Conservation (phyloP, 2,888 invertebrate species). For the Ophraella communa region DNA sequence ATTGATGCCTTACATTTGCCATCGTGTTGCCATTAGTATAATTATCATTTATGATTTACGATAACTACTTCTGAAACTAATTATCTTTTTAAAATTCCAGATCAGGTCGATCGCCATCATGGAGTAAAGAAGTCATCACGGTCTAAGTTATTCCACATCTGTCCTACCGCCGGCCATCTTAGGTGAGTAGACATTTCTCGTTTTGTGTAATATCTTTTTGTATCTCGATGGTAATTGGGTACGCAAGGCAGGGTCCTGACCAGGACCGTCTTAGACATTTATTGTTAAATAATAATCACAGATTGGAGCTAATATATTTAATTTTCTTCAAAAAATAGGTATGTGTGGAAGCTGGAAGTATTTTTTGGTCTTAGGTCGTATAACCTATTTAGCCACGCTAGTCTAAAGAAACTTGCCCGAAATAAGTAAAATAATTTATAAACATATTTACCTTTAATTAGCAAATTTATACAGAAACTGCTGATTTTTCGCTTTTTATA, state of each 20-base stretch:
- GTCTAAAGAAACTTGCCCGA: too few species aligned
- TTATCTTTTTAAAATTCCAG: conserved; percentile 45
- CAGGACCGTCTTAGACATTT: conserved; percentile 5
- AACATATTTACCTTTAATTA: too few species aligned
- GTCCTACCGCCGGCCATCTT: conserved; percentile 54
- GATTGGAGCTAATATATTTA: too few species aligned
- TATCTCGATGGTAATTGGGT: conserved; percentile 49
- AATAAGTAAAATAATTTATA: too few species aligned
- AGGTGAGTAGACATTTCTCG: conserved; percentile 54
- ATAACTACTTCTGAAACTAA: conserved; percentile 32
- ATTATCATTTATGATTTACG: conserved; percentile 34
- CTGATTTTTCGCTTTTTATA: too few species aligned
- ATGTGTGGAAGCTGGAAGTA: too few species aligned
- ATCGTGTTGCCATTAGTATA: conserved; percentile 9
- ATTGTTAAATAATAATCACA: not conserved
- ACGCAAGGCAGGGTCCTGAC: conserved; percentile 53
- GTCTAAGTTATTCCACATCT: conserved; percentile 52
- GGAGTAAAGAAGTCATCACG: conserved; percentile 53
- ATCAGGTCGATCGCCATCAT: conserved; percentile 45
- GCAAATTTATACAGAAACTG: too few species aligned
- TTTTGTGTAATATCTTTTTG: conserved; percentile 14
- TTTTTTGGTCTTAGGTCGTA: too few species aligned
- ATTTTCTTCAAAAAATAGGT: too few species aligned
- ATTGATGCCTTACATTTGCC: not conserved
- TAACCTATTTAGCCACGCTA: too few species aligned